Percentiles rank a stretch among this genome's conserved stretches.
Conservation (phyloP, 23 tunicate genomes). For the Phallusia fumigata region DNA sequence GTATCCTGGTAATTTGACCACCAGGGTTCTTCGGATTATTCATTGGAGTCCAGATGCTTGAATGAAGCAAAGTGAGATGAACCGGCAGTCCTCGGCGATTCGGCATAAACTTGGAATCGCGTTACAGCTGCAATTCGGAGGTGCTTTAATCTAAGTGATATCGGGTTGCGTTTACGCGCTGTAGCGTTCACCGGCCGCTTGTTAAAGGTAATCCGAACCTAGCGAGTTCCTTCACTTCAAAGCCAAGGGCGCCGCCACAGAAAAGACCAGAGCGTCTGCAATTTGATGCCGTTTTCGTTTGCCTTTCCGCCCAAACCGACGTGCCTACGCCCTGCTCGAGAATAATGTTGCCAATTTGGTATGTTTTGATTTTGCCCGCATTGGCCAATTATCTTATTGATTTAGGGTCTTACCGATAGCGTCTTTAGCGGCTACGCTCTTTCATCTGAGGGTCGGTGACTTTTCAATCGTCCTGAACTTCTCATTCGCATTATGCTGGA, state of each 20-base stretch:
- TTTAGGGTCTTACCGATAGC: background rate
- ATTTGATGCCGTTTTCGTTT: background rate
- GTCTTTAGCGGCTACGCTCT: background rate
- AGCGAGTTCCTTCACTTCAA: background rate
- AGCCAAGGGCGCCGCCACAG: background rate
- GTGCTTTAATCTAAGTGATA: constrained; percentile 6
- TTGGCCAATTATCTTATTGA: background rate
- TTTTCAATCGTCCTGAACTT: too few relatives aligned
- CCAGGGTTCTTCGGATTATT: too few relatives aligned
- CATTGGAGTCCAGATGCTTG: too few relatives aligned
- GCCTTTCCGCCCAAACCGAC: background rate
- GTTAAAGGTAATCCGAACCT: background rate
- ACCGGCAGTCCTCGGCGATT: too few relatives aligned
- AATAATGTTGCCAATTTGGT: constrained; percentile 2
- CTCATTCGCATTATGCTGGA: too few relatives aligned
- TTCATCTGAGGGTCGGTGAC: too few relatives aligned
- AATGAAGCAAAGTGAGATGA: too few relatives aligned
- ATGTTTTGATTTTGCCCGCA: background rate
- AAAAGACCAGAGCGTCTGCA: background rate
- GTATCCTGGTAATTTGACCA: too few relatives aligned
- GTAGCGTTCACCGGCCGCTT: background rate
- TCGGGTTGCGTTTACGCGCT: background rate
- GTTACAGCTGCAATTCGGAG: constrained; percentile 5
- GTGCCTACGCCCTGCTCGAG: background rate
- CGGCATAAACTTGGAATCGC: background rate